Conservation (phyloP, 2,113 vertebrate genomes). For the Ardeotis arabs region DNA sequence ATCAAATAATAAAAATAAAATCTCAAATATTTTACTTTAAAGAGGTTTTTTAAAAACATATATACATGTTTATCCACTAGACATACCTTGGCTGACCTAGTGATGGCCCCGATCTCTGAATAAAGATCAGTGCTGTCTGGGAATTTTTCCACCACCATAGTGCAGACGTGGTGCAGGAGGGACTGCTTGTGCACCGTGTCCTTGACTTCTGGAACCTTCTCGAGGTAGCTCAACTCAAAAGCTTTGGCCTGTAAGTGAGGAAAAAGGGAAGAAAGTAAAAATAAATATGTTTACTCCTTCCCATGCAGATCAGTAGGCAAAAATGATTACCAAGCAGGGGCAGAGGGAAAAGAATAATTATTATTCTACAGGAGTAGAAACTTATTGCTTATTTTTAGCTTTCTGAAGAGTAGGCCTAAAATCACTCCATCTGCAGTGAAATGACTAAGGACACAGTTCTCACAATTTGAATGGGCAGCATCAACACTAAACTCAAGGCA, state of each 20-base stretch:
- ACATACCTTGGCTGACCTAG: slow-evolving; percentile 93
- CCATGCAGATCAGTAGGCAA: background rate
- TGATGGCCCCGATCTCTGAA: slow-evolving; percentile 95
- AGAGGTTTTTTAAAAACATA: background rate
- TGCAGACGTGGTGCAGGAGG: slow-evolving; percentile 91
- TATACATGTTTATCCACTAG: background rate
- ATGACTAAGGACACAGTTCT: background rate
- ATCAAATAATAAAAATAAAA: background rate
- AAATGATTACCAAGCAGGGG: background rate
- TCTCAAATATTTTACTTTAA: background rate
- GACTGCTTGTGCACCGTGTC: slow-evolving; percentile 98
- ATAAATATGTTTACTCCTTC: background rate
- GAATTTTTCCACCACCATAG: slow-evolving; percentile 96
- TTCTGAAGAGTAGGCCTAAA: background rate
- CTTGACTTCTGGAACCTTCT: slow-evolving; percentile 99
- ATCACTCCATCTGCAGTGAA: background rate
- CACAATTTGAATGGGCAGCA: background rate
- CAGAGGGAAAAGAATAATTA: background rate
- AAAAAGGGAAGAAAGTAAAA: background rate
- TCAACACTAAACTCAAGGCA: background rate
- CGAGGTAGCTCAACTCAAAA: slow-evolving; percentile 97
- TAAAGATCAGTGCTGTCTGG: slow-evolving; percentile 97
- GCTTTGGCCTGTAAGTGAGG: slow-evolving; percentile 87
- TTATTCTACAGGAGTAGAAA: background rate
- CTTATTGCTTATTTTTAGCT: background rate